Evolutionary conservation across 2,888 invertebrate species (phyloP), one percentile per base, ranked within the genome.

Genomic region (Clusia tigrina): DNA sequence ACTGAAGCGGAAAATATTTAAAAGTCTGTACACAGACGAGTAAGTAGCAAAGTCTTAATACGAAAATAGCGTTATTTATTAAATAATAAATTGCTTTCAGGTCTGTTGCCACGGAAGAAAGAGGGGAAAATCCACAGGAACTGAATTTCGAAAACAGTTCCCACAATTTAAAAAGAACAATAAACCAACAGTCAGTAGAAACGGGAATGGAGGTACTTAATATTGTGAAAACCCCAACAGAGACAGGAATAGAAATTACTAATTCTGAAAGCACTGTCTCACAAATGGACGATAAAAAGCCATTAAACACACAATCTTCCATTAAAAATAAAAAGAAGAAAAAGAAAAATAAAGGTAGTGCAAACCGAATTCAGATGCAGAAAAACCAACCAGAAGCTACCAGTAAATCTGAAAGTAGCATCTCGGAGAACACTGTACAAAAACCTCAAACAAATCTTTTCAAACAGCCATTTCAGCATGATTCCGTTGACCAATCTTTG

Each of bases 1-100:
- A 0, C 87, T 94, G 38, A 97, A 96, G 83, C 88, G 86, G 74
- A 93, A 91, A 83, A 86, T 95, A 70, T 86, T 95, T 65, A 88
- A 89, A 2, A 95, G 95, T 78, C 85, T 96, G 26, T 96, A 90
- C 82, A 84, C 80, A 70, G 81, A 78, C 48, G 74, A 66, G 78
- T 79, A 66, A 68, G 76, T 66, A n/a, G 2, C 2, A 2, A 20
- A n/a, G n/a, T 38, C n/a, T 20, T 55, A 2, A 54, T 3, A 2
- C 3, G 42, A 10, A 56, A 18, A 18, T 18, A n/a, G 0, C 0
- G 17, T 22, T 6, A 42, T 26, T 22, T 54, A 37, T 32, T 38
- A 22, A 5, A 63, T 12, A 15, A 24, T 24, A n/a, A n/a, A n/a
- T n/a, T n/a, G n/a, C 38, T 58, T 57, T 60, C 67, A 9, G 32